phyloP scores from a whole-genome alignment of 2,888 invertebrate genomes.

The Shargacucullia verbasci region DNA sequence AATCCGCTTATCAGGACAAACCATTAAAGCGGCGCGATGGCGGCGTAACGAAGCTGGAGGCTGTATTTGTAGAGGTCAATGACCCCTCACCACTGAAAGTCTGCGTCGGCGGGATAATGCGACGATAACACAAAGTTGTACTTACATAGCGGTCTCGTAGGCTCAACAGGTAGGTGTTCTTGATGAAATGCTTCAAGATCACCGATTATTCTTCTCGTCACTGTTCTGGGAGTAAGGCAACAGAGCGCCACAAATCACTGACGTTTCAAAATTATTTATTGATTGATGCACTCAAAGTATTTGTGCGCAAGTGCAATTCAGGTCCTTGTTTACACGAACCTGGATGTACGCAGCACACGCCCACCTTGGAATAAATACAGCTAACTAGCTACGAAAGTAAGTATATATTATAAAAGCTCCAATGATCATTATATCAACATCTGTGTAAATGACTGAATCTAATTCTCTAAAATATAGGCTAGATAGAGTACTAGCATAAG shows the following conservation, averaged over 20 bases:
- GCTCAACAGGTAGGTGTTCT: background rate
- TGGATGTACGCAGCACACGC: constrained; percentile 13
- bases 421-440: no score
- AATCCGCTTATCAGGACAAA: no score
- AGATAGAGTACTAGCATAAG: no score
- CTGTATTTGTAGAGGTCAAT: no score
- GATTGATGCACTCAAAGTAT: constrained; percentile 24
- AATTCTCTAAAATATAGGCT: no score
- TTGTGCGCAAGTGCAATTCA: constrained; percentile 47
- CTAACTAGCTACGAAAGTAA: background rate
- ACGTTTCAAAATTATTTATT: constrained; percentile 23
- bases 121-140: background rate
- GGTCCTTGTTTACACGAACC: constrained; percentile 4
- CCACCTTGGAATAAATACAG: constrained; percentile 5
- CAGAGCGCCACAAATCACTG: background rate
- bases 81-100: no score
- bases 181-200: background rate
- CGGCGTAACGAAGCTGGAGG: no score
- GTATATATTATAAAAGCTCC: background rate
- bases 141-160: background rate
- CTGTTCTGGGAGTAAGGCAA: background rate
- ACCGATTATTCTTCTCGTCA: background rate
- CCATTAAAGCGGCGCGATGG: no score
- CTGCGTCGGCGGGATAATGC: no score
- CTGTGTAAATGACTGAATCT: no score